Conservation (phyloP, 2,113 vertebrate genomes). For the Carassius auratus region DNA sequence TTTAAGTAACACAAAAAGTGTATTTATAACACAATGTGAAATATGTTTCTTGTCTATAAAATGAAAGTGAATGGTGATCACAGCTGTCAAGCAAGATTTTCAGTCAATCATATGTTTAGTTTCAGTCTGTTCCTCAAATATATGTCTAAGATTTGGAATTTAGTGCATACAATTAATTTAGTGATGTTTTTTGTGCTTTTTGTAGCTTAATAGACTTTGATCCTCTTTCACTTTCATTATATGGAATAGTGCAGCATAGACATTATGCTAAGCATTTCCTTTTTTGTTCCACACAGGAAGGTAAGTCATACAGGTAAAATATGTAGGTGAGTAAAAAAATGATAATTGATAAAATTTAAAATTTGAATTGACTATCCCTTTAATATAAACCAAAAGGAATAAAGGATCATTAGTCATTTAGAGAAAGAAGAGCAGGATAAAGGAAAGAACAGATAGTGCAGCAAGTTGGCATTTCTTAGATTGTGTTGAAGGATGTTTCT, state of each 20-base stretch:
- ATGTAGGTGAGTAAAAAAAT: background rate
- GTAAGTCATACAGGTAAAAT: background rate
- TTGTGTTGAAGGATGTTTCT: conserved; percentile 34
- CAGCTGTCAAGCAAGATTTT: background rate
- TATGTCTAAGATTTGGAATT: background rate
- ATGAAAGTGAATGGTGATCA: background rate
- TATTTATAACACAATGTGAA: background rate
- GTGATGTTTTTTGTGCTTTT: background rate
- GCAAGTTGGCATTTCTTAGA: conserved; percentile 29
- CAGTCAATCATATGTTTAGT: background rate
- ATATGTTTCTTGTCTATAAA: background rate
- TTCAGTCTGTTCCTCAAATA: background rate
- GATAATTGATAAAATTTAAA: too few relatives aligned
- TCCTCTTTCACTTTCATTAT: background rate
- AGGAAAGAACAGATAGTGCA: conserved; percentile 13
- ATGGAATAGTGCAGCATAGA: background rate
- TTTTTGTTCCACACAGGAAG: background rate
- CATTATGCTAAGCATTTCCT: background rate
- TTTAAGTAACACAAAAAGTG: background rate
- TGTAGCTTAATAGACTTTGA: background rate
- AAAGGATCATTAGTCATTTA: background rate
- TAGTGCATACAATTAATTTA: background rate
- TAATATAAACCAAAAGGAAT: background rate
- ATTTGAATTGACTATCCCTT: background rate
- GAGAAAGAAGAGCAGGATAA: background rate